These are phyloP conservation scores for Luscinia megarhynchos DNA, from an alignment of 2,797 vertebrate genomes.

Conservation along the genomic window DNA sequence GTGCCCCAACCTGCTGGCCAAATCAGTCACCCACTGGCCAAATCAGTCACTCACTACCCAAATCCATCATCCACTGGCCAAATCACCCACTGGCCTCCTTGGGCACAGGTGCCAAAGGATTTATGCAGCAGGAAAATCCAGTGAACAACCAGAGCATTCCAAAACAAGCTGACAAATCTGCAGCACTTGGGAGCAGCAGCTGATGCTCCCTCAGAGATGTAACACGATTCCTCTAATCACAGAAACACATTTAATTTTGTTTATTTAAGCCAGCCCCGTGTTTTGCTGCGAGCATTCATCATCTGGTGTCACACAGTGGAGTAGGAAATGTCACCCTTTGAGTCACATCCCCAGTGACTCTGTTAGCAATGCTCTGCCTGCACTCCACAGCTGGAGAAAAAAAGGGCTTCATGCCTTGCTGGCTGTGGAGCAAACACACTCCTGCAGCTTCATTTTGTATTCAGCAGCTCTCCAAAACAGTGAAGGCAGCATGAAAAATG, in stretches of 20 bases:
- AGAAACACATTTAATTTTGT: conserved; percentile 36
- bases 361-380: conserved; percentile 19
- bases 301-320: conserved; percentile 1
- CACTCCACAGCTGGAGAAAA: conserved; percentile 15
- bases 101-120: not conserved
- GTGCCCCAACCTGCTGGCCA: not conserved
- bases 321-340: conserved; percentile 12
- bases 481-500: conserved; percentile 17
- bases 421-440: not conserved
- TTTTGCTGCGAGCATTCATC: conserved; percentile 51
- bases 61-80: not conserved
- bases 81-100: not conserved
- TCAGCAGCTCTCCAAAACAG: conserved; percentile 32
- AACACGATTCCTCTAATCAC: conserved; percentile 23
- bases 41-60: not conserved
- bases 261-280: conserved; percentile 24
- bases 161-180: not conserved
- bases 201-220: not conserved
- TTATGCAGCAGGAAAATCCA: not conserved
- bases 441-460: conserved; percentile 49
- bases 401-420: conserved; percentile 49
- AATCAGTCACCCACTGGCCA: not conserved
- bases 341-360: not conserved
- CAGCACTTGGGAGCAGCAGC: conserved; percentile 21
- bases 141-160: not conserved